A percentile compares a stretch with the other conserved stretches of the same genome.
Conservation (phyloP, 2,113 vertebrate genomes). For the Microcebus griseorufus region DNA sequence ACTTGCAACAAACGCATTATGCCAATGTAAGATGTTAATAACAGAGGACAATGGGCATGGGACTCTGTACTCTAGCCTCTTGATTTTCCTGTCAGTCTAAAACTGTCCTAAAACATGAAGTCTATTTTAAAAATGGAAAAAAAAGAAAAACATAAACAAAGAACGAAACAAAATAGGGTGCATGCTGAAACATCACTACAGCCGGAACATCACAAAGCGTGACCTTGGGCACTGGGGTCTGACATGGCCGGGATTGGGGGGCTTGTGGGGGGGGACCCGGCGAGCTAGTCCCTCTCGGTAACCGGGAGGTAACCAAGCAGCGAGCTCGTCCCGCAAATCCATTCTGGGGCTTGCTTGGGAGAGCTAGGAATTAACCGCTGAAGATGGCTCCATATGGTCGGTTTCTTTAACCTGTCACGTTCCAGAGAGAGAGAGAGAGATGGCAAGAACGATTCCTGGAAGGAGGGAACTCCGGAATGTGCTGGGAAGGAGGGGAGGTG, state of each 20-base stretch:
- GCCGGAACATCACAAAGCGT: background rate
- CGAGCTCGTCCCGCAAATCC: constrained; percentile 19
- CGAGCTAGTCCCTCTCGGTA: background rate
- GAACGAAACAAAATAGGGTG: no score
- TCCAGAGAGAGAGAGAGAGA: background rate
- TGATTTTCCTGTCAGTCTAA: background rate
- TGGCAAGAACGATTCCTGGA: background rate
- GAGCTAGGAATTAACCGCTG: constrained; percentile 53
- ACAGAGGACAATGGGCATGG: background rate
- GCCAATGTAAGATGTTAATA: no score
- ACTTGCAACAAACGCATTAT: rapidly evolving
- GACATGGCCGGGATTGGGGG: background rate
- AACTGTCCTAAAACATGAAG: background rate
- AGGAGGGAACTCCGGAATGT: background rate
- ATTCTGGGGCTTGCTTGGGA: constrained; percentile 38
- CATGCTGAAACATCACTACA: rapidly evolving
- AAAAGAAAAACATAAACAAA: no score
- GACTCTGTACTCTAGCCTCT: background rate
- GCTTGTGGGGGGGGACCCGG: rapidly evolving
- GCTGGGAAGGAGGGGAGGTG: background rate
- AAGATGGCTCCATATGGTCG: constrained; percentile 31
- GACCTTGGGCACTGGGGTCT: background rate
- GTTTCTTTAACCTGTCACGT: constrained; percentile 45
- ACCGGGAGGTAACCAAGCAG: constrained; percentile 46
- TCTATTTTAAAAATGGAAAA: background rate